Evolutionary conservation across 2,797 vertebrate species (phyloP).

Genomic region (Pseudochirops cupreus): DNA sequence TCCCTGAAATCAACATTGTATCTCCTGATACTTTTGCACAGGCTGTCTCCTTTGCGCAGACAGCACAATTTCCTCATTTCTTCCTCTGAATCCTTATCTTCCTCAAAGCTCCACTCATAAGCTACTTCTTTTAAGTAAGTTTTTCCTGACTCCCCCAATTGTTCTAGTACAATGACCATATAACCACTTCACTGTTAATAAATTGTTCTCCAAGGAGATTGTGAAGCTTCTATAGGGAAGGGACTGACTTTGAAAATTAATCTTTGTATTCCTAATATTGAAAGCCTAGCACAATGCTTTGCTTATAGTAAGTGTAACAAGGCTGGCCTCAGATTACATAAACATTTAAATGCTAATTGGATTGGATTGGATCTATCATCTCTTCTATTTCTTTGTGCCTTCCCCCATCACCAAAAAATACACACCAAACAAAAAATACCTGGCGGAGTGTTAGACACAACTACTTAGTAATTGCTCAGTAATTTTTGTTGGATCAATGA

Average conservation of each 20-base stretch:
- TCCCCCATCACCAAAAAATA: neutral
- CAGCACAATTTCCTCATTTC: neutral
- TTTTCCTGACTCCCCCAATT: neutral
- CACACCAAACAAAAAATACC: neutral
- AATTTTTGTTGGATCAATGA: constrained; percentile 1
- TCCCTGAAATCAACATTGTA: neutral
- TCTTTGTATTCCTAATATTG: neutral
- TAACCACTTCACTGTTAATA: neutral
- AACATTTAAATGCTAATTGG: neutral
- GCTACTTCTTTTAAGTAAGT: neutral
- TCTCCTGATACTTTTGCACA: neutral
- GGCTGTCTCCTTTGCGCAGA: neutral
- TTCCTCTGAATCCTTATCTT: neutral
- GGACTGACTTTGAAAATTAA: neutral
- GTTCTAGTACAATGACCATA: neutral
- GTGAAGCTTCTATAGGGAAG: neutral
- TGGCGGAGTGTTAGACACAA: constrained; percentile 14
- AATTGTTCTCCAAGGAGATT: neutral
- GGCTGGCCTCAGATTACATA: neutral
- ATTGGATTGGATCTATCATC: neutral
- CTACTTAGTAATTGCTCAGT: neutral
- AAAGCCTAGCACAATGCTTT: neutral
- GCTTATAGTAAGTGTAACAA: neutral
- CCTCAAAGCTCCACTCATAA: neutral
- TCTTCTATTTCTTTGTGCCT: neutral